Evolutionary conservation across 2,113 vertebrate genomes (phyloP).

Genomic region (Apteryx owenii): DNA sequence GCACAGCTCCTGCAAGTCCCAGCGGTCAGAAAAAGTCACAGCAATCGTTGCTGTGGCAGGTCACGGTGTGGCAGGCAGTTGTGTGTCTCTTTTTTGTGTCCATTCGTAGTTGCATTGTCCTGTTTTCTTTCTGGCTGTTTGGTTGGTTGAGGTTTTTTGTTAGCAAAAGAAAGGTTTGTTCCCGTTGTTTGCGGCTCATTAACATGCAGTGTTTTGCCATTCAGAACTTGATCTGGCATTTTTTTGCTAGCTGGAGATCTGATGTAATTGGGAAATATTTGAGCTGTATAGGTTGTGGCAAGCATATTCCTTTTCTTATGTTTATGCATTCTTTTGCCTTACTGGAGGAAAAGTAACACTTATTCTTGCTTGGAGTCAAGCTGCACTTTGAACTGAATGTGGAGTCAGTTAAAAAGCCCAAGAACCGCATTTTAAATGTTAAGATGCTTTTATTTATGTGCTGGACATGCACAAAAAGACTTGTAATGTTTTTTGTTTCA

Average conservation of each 20-base stretch:
- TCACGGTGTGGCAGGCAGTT: not conserved
- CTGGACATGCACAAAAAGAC: slow-evolving; percentile 36
- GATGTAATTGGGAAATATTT: not conserved
- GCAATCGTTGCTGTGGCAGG: not conserved
- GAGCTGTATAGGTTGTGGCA: not conserved
- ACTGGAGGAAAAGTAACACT: not conserved
- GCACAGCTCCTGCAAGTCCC: not conserved
- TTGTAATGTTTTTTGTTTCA: slow-evolving; percentile 59
- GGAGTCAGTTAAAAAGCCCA: slow-evolving; percentile 31
- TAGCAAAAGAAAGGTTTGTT: not conserved
- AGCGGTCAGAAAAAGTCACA: not conserved
- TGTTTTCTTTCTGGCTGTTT: not conserved
- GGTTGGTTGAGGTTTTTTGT: not conserved
- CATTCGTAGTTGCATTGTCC: not conserved
- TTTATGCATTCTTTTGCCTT: not conserved
- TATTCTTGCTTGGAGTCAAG: not conserved
- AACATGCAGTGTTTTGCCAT: not conserved
- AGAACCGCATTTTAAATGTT: slow-evolving; percentile 40
- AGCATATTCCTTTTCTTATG: not conserved
- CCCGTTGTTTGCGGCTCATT: not conserved
- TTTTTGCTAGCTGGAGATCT: not conserved
- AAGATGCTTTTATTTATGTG: slow-evolving; percentile 57
- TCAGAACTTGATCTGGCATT: not conserved
- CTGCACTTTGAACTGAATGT: slow-evolving; percentile 34
- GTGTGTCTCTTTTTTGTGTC: not conserved